phyloP scores from a whole-genome alignment of 2,797 vertebrate genomes.

The Pseudochromis fuscus region DNA sequence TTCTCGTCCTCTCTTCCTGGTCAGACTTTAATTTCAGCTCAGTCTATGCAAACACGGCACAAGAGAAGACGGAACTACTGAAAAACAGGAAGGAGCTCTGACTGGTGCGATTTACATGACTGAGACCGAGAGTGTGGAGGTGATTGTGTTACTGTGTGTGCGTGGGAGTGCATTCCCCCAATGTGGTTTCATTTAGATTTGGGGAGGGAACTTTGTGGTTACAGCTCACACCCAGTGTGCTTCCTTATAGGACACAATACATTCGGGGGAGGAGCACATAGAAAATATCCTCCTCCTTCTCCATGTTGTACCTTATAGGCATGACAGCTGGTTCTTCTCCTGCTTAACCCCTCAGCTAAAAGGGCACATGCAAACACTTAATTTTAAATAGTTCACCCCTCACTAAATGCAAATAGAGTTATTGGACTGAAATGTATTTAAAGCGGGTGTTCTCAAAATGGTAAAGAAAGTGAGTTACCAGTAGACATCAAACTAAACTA shows the following conservation, averaged over 20 bases:
- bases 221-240: conserved; percentile 72
- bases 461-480: no score
- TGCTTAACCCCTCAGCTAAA: conserved; percentile 55
- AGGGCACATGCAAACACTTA: not conserved
- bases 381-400: not conserved
- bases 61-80: conserved; percentile 71
- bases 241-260: conserved; percentile 68
- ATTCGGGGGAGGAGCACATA: conserved; percentile 59
- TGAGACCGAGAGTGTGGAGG: conserved; percentile 45
- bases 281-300: conserved; percentile 57
- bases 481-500: no score
- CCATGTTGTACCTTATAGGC: conserved; percentile 76
- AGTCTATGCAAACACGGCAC: conserved; percentile 54
- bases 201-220: conserved; percentile 72
- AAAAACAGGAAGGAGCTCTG: conserved; percentile 82
- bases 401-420: not conserved
- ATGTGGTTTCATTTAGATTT: conserved; percentile 82
- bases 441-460: not conserved
- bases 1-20: conserved; percentile 44
- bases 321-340: conserved; percentile 39
- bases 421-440: not conserved
- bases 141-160: conserved; percentile 49
- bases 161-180: conserved; percentile 75
- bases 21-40: conserved; percentile 49
- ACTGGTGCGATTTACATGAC: conserved; percentile 68